These are phyloP conservation scores for Athetis lepigone DNA, from an alignment of 2,888 invertebrate genomes.

Conservation along the genomic window DNA sequence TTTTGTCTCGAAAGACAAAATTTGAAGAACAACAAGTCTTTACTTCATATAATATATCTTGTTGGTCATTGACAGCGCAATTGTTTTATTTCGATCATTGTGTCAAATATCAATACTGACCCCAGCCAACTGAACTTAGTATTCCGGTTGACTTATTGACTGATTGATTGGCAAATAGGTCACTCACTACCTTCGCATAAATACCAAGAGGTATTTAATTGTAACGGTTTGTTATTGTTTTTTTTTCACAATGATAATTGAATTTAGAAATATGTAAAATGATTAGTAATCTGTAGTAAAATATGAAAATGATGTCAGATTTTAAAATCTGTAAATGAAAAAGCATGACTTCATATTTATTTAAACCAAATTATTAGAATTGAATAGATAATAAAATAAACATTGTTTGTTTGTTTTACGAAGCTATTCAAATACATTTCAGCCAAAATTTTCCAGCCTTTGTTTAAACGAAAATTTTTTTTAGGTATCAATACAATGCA, in stretches of 20 bases:
- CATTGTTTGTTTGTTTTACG: constrained; percentile 25
- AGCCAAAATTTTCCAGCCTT: constrained; percentile 20
- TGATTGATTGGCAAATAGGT: no score
- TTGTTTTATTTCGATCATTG: no score
- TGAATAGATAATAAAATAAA: not conserved
- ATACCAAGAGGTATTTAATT: no score
- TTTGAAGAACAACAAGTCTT: no score
- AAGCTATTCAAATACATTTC: constrained; percentile 29
- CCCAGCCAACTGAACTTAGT: no score
- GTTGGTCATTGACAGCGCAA: no score
- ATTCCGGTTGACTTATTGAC: no score
- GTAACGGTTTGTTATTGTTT: no score
- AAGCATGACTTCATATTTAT: constrained; percentile 18
- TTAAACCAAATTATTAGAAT: constrained; percentile 5
- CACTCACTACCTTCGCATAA: no score
- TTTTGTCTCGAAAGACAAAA: no score
- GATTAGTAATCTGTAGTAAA: not conserved
- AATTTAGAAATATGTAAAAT: not conserved
- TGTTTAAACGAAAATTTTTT: constrained; percentile 27
- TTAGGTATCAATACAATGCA: constrained; percentile 14
- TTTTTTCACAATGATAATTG: not conserved
- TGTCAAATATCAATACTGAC: no score
- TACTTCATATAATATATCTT: no score
- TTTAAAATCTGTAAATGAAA: not conserved
- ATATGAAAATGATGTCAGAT: not conserved